Evolutionary conservation across 1,140 invertebrate genomes (phyloP).

Genomic region (Glossosoma conforme): DNA sequence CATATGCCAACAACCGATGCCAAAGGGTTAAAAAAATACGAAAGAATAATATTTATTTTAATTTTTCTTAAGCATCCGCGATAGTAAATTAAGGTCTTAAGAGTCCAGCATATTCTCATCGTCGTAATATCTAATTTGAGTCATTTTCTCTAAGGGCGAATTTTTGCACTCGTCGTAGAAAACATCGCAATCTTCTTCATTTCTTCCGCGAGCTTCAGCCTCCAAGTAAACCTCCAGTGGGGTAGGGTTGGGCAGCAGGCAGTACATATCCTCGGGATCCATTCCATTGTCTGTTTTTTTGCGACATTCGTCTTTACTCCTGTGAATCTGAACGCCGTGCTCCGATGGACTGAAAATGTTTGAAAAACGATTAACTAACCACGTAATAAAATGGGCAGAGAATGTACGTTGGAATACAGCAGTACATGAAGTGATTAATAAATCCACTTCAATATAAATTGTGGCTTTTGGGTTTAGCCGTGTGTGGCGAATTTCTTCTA

Average conservation of each 20-base stretch:
- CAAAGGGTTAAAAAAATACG: no score
- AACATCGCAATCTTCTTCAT: constrained; percentile 15
- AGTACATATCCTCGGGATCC: neutral
- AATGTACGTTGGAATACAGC: no score
- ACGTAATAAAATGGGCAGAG: no score
- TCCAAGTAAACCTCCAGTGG: constrained; percentile 16
- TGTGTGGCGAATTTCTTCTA: no score
- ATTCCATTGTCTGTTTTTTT: neutral
- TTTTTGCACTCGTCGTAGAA: constrained; percentile 11
- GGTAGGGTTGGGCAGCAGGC: constrained; percentile 2
- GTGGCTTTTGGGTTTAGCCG: no score
- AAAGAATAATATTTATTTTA: no score
- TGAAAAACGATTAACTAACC: no score
- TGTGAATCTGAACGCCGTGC: constrained; percentile 9
- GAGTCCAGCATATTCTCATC: constrained; percentile 3
- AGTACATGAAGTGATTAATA: no score
- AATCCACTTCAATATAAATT: no score
- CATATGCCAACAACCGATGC: no score
- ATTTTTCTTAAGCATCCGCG: no score
- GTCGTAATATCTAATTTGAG: constrained; percentile 16
- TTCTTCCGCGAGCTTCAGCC: constrained; percentile 14
- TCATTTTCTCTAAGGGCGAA: constrained; percentile 20
- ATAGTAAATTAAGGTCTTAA: no score
- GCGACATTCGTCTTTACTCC: neutral
- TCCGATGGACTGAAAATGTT: constrained; percentile 24